Conservation (phyloP, 2,797 vertebrate species). For the Melanotaenia parkinsoni region DNA sequence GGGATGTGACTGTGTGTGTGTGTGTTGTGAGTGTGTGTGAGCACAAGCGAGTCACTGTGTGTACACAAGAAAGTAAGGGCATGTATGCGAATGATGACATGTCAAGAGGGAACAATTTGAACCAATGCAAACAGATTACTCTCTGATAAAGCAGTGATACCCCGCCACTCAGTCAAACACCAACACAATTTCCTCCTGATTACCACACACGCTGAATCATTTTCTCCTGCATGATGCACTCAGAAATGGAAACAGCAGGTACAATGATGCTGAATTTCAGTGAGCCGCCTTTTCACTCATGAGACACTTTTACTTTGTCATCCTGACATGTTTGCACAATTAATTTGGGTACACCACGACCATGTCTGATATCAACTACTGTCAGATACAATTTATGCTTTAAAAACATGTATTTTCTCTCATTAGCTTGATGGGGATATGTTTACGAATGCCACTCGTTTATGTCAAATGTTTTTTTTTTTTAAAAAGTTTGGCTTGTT, state of each 20-base stretch:
- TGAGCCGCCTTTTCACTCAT: constrained; percentile 20
- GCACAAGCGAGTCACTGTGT: constrained; percentile 8
- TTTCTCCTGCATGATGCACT: constrained; percentile 42
- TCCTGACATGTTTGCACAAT: not conserved
- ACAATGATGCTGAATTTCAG: constrained; percentile 27
- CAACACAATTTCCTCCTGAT: constrained; percentile 71
- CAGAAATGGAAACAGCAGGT: constrained; percentile 51
- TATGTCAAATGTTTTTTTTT: no score
- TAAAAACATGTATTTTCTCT: no score
- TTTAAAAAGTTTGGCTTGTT: no score
- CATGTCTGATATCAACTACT: not conserved
- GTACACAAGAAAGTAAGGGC: constrained; percentile 42
- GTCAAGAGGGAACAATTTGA: constrained; percentile 73
- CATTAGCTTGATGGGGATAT: no score
- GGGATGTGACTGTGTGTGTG: constrained; percentile 38
- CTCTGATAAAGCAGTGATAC: constrained; percentile 71
- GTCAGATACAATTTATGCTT: no score
- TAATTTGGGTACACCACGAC: not conserved
- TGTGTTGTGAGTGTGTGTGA: no score
- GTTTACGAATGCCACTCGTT: not conserved
- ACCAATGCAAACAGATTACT: constrained; percentile 73
- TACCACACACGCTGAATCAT: constrained; percentile 38
- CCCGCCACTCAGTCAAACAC: constrained; percentile 56
- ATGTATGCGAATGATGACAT: constrained; percentile 69
- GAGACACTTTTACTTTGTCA: constrained; percentile 5